A percentile compares a stretch with the other conserved stretches of the same genome.
Conservation (phyloP, 1,140 invertebrate genomes). For the Apocrypta bakeri region DNA sequence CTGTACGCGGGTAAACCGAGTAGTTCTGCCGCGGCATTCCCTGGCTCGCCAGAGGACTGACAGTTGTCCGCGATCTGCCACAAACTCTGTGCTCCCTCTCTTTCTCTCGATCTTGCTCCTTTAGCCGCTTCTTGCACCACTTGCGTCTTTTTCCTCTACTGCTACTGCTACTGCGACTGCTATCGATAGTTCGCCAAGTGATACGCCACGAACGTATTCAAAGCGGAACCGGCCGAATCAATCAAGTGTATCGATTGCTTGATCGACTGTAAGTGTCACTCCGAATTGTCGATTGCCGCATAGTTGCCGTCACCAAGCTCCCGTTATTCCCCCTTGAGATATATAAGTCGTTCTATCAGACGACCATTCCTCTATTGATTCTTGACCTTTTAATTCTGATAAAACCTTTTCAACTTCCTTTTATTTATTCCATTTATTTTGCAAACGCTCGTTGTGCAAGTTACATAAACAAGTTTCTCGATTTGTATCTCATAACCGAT, state of each 20-base stretch:
- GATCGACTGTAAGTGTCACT: slow-evolving; percentile 27
- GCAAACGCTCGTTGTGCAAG: neutral
- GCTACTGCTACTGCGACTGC: neutral
- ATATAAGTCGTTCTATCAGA: neutral
- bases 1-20: slow-evolving; percentile 62
- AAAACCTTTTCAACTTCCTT: too few species aligned
- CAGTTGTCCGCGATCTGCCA: slow-evolving; percentile 63
- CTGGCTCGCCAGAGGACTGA: slow-evolving; percentile 65
- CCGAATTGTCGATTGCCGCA: neutral
- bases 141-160: slow-evolving; percentile 3
- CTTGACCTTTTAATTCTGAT: neutral
- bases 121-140: neutral
- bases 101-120: neutral
- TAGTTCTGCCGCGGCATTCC: slow-evolving; percentile 68
- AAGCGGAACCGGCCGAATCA: slow-evolving; percentile 17
- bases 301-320: neutral
- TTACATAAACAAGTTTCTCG: neutral
- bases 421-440: too few species aligned
- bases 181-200: neutral
- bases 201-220: neutral
- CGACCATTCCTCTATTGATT: neutral
- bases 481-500: neutral
- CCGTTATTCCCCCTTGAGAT: neutral
- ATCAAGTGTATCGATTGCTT: slow-evolving; percentile 19
- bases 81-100: slow-evolving; percentile 56